Percentiles rank a stretch among this genome's conserved stretches.
phyloP scores from a whole-genome alignment of 2,797 vertebrate species.

The Neostethus bicornis region DNA sequence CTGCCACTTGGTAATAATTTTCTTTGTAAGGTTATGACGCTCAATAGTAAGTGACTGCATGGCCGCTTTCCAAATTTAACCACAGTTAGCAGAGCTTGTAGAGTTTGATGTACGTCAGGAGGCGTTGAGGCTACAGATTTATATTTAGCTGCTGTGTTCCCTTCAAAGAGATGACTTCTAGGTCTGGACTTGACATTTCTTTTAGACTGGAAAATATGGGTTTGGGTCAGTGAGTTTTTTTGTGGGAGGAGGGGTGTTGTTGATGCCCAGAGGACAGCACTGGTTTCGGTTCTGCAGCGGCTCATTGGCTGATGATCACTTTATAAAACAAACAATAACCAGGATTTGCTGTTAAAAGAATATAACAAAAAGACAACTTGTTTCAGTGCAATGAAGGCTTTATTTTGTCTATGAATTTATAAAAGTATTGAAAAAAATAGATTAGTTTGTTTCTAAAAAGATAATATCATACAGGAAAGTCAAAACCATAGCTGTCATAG shows the following conservation, averaged over 20 bases:
- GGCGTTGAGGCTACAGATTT: constrained; percentile 56
- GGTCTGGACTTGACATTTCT: constrained; percentile 76
- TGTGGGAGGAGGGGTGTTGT: constrained; percentile 53
- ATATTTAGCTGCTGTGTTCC: constrained; percentile 76
- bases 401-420: constrained; percentile 1
- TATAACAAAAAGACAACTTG: background rate
- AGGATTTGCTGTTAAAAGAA: constrained; percentile 4
- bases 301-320: constrained; percentile 44
- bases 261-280: constrained; percentile 67
- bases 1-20: constrained; percentile 64
- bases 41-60: constrained; percentile 73
- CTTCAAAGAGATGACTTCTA: constrained; percentile 68
- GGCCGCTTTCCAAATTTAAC: constrained; percentile 70
- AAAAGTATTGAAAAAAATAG: background rate
- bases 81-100: constrained; percentile 55
- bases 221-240: constrained; percentile 75
- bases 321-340: constrained; percentile 14
- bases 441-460: background rate
- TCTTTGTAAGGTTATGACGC: constrained; percentile 70
- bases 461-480: background rate
- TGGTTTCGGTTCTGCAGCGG: constrained; percentile 45
- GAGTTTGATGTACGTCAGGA: constrained; percentile 69
- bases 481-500: too few species aligned
- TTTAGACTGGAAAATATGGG: constrained; percentile 70
- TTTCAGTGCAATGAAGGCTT: background rate